Evolutionary conservation across 2,888 invertebrate genomes (phyloP).

Genomic region (Alentia gelatinosa): DNA sequence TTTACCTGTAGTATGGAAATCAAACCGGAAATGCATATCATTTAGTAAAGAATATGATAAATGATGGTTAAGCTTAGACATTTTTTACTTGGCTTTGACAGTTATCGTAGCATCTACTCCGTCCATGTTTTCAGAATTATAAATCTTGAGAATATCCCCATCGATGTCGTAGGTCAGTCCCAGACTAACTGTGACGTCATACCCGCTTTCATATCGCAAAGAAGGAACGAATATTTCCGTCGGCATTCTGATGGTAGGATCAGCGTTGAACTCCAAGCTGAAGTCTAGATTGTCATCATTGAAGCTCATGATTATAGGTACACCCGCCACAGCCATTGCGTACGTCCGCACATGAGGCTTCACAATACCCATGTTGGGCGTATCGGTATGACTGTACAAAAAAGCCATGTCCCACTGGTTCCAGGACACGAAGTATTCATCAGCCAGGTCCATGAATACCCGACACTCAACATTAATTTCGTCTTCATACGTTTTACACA

Average conservation of each 20-base stretch:
- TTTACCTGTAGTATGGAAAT: too few species aligned
- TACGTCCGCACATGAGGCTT: conserved; percentile 65
- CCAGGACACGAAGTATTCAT: conserved; percentile 68
- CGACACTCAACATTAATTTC: conserved; percentile 62
- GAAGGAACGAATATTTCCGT: conserved; percentile 44
- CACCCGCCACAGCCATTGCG: conserved; percentile 66
- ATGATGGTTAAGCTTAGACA: too few species aligned
- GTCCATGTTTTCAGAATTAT: neutral
- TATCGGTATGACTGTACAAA: conserved; percentile 47
- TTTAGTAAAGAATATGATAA: too few species aligned
- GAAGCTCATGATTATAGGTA: conserved; percentile 61
- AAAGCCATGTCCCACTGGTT: conserved; percentile 69
- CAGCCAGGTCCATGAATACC: conserved; percentile 64
- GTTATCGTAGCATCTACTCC: neutral
- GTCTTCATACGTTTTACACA: conserved; percentile 64
- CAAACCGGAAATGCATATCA: too few species aligned
- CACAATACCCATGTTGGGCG: neutral
- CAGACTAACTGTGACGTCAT: neutral
- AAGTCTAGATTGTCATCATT: conserved; percentile 1
- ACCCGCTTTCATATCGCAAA: conserved; percentile 13
- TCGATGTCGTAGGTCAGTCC: neutral
- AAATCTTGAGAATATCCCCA: neutral
- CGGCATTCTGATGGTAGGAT: neutral
- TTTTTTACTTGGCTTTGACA: neutral
- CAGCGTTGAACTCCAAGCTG: neutral